Base-by-base conservation (phyloP, 2,888 invertebrate genomes). In the Epinotia bilunana region DNA sequence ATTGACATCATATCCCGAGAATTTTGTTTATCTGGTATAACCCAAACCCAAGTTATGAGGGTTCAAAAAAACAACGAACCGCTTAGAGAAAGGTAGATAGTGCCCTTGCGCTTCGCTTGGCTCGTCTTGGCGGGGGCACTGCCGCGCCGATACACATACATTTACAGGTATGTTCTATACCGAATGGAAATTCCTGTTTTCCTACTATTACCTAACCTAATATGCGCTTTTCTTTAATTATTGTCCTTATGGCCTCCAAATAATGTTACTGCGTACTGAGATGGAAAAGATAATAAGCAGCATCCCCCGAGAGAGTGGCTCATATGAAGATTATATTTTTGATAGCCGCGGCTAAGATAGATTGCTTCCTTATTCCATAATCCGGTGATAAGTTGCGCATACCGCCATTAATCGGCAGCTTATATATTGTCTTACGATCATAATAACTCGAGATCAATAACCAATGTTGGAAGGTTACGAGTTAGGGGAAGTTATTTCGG, bases 211-310 rank as follows among this genome's bases (percentile, higher is more conserved):
- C 39, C 39, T 39, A 7, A 39, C 39, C 9, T 39, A 1, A 39
- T 33, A 16, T 28, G 60, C 60, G 16, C 28, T 33, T 61, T 28
- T 9, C 7, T 55, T 23, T 43, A 33, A 70, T 70, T 65, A 70
- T 58, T 58, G 20, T 20, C n/a, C 23, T n/a, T n/a, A 55, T 16
- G 5, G 9, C 61, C 12, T 71, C 72, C 58, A 73, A 72, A 65
- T 76, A 72, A 68, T 71, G 64, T 70, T 61, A 58, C 64, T 67
- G 68, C 73, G 72, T 58, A 64, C 60, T 55, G 69, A 80, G 79
- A 81, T 83, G 78, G 79, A 65, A 79, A 80, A 82, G 81, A 87
- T 88, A 89, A 88, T 89, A 82, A 86, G 80, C 49, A 70, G 73
- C 33, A 76, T 84, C 86, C 84, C 87, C 75, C 49, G 79, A 80